A percentile compares a stretch with the other conserved stretches of the same genome.
phyloP scores from a whole-genome alignment of 2,888 invertebrate genomes.

The Lepetodrilus schrolli region DNA sequence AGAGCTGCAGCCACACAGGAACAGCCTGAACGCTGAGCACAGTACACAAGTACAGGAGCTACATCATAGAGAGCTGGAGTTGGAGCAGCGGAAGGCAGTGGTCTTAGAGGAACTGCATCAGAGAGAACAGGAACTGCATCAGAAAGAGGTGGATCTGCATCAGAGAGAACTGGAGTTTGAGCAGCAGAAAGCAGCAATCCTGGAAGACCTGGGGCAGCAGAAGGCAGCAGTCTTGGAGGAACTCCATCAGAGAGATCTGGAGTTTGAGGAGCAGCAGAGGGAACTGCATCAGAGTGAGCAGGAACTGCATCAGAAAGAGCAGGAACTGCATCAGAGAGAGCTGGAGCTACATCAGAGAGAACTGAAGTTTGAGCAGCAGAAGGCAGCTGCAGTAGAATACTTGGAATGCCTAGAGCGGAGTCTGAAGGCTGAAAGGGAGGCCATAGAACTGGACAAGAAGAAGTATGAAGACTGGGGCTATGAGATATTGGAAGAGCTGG shows the following conservation, averaged over 20 bases:
- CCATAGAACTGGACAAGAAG: not conserved
- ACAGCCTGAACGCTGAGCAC: not conserved
- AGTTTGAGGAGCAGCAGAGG: not conserved
- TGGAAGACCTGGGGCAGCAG: not conserved
- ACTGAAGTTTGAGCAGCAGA: not conserved
- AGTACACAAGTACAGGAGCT: not conserved
- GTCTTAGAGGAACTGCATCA: not conserved
- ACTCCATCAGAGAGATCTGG: not conserved
- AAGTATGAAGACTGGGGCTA: not conserved
- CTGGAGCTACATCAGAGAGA: not conserved
- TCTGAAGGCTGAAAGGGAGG: not conserved
- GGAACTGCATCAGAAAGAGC: not conserved
- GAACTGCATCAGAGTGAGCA: not conserved
- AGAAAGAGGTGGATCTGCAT: not conserved
- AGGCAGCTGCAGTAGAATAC: not conserved
- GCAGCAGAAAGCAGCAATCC: not conserved
- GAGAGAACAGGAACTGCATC: not conserved
- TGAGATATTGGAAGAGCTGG: conserved; percentile 2
- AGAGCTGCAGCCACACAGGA: not conserved
- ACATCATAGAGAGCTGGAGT: not conserved
- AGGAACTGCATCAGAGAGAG: no score
- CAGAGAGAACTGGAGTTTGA: not conserved
- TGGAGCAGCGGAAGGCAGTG: not conserved
- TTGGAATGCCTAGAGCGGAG: not conserved
- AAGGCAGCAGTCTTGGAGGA: no score